A percentile compares a stretch with the other conserved stretches of the same genome.
Conservation (phyloP, 30 jellyfish, hydroid and myxozoan genomes). For the Aurelia sp. region DNA sequence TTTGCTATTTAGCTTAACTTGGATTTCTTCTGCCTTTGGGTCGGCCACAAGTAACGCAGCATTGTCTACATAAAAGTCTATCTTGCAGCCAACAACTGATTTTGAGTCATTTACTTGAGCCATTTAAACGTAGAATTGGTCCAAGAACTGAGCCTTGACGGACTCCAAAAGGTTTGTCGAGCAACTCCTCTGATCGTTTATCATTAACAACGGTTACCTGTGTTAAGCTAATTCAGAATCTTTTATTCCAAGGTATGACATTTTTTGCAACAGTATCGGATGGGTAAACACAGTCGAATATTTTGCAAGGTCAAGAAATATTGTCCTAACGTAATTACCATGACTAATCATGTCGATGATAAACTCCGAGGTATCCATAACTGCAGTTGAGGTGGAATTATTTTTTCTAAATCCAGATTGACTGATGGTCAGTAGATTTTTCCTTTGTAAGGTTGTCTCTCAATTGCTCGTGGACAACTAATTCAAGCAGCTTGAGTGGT, state of each 20-base stretch:
- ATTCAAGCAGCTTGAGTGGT: too few species aligned
- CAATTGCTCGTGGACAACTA: too few species aligned
- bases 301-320: constrained; percentile 46
- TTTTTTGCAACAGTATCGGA: neutral
- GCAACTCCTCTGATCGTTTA: constrained; percentile 31
- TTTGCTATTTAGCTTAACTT: neutral
- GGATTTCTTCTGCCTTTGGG: constrained; percentile 6
- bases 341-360: neutral
- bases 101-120: constrained; percentile 7
- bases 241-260: constrained; percentile 9
- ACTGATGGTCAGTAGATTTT: too few species aligned
- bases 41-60: constrained; percentile 11
- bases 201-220: constrained; percentile 23
- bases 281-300: constrained; percentile 47
- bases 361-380: constrained; percentile 1
- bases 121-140: constrained; percentile 5
- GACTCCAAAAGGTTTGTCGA: constrained; percentile 16
- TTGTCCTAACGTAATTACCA: constrained; percentile 23
- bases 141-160: constrained; percentile 50
- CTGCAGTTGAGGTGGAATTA: constrained; percentile 13
- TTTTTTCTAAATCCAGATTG: too few species aligned
- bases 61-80: constrained; percentile 23
- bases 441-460: too few species aligned
- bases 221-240: constrained; percentile 13
- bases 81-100: constrained; percentile 2